A percentile compares a stretch with the other conserved stretches of the same genome.
phyloP scores from a whole-genome alignment of 2,888 invertebrate genomes.

The Yponomeuta sedellus region DNA sequence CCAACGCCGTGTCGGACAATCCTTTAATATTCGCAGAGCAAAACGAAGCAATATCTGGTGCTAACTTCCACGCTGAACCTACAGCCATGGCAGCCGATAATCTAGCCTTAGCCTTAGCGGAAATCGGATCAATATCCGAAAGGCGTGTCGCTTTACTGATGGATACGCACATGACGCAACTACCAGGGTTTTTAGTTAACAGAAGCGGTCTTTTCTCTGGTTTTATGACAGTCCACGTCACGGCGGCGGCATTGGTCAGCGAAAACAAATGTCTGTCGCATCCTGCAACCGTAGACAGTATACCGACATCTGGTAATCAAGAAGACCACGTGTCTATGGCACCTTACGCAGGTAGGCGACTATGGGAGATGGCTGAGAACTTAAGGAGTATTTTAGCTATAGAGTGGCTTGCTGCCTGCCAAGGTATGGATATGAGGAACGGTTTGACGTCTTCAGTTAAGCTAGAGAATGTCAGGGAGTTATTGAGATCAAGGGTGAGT shows the following conservation, averaged over 20 bases:
- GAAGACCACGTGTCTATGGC: constrained; percentile 18
- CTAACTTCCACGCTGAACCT: too few species aligned
- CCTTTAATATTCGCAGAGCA: constrained; percentile 11
- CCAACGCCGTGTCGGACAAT: constrained; percentile 15
- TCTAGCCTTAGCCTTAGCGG: constrained; percentile 14
- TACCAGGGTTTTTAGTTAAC: neutral
- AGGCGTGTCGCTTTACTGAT: constrained; percentile 14
- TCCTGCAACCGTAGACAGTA: constrained; percentile 15
- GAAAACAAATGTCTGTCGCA: constrained; percentile 15
- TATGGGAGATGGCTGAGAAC: constrained; percentile 18
- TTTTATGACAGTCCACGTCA: constrained; percentile 16
- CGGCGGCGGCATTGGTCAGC: constrained; percentile 15
- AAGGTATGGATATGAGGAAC: constrained; percentile 4
- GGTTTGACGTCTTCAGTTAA: neutral
- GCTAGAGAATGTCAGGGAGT: too few species aligned
- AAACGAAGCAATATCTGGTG: neutral
- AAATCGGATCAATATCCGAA: constrained; percentile 16
- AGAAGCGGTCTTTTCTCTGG: constrained; percentile 14
- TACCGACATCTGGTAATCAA: constrained; percentile 17
- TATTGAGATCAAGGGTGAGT: too few species aligned
- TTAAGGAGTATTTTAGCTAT: constrained; percentile 12
- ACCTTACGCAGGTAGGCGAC: constrained; percentile 11
- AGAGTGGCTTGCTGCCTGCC: constrained; percentile 15
- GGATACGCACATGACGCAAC: constrained; percentile 7
- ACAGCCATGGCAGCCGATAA: constrained; percentile 5